phyloP scores from a whole-genome alignment of 2,113 vertebrate species.

The Equus quagga region DNA sequence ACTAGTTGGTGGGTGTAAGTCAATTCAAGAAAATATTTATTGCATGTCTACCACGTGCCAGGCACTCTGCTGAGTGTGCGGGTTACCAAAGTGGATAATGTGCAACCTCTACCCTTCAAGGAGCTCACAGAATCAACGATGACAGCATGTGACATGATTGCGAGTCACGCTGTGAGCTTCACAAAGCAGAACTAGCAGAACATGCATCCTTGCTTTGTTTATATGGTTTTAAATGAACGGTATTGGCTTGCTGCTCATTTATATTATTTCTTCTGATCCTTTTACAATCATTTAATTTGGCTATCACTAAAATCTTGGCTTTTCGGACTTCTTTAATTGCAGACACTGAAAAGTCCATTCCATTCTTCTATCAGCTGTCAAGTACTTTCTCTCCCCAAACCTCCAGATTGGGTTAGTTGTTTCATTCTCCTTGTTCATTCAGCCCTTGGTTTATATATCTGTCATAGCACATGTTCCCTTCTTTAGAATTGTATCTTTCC shows the following conservation, averaged over 20 bases:
- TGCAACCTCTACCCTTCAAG: neutral
- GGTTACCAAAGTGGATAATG: neutral
- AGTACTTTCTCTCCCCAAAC: neutral
- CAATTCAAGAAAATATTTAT: constrained; percentile 49
- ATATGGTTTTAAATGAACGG: neutral
- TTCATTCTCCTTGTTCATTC: neutral
- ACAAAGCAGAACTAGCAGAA: neutral
- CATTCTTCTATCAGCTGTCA: neutral
- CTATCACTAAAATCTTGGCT: neutral
- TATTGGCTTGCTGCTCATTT: neutral
- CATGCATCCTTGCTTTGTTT: no score
- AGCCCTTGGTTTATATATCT: neutral
- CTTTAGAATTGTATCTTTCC: neutral
- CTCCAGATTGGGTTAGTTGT: neutral
- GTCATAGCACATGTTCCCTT: neutral
- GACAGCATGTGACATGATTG: neutral
- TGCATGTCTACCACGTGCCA: neutral
- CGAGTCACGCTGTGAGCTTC: neutral
- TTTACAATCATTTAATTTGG: neutral
- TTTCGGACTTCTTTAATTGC: neutral
- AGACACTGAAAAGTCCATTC: neutral
- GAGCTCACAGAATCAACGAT: neutral
- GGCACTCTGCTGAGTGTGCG: neutral
- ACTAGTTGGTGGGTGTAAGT: constrained; percentile 58
- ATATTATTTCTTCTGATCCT: neutral